Conservation (phyloP, 2,888 invertebrate species). For the Leptopilina myrica region DNA sequence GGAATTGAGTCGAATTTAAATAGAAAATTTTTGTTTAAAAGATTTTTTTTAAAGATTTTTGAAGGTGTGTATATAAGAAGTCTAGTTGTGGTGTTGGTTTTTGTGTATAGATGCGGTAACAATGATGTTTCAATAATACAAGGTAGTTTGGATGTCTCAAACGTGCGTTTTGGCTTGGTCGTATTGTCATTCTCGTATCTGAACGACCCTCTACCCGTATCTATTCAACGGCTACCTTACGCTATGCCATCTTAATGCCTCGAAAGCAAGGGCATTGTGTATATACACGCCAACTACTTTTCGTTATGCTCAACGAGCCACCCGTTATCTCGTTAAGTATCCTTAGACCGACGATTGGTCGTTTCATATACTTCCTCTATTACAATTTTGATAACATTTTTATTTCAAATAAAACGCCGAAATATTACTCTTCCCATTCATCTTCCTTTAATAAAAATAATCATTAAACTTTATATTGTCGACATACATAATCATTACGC, state of each 20-base stretch:
- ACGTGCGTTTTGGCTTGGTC: conserved; percentile 69
- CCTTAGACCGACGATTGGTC: conserved; percentile 29
- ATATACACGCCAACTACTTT: conserved; percentile 51
- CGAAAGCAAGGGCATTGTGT: conserved; percentile 43
- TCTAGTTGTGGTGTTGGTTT: conserved; percentile 57
- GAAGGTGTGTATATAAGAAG: no score
- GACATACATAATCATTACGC: no score
- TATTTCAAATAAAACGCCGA: not conserved
- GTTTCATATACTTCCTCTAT: conserved; percentile 10
- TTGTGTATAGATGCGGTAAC: conserved; percentile 47
- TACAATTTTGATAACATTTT: conserved; percentile 18
- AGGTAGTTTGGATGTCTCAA: conserved; percentile 68
- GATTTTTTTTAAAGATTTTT: conserved; percentile 62
- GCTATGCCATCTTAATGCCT: conserved; percentile 48
- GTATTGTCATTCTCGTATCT: conserved; percentile 66
- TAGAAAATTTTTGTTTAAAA: no score
- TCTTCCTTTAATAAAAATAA: not conserved
- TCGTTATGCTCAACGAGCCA: conserved; percentile 51
- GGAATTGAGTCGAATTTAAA: no score
- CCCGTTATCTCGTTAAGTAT: conserved; percentile 32
- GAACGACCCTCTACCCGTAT: conserved; percentile 59
- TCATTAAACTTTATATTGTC: no score
- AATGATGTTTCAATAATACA: conserved; percentile 73
- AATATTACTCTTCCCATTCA: not conserved
- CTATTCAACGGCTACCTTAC: conserved; percentile 55